Evolutionary conservation across 1,140 invertebrate species (phyloP), one percentile per base, ranked within the genome.

Genomic region (Lucilia sericata): DNA sequence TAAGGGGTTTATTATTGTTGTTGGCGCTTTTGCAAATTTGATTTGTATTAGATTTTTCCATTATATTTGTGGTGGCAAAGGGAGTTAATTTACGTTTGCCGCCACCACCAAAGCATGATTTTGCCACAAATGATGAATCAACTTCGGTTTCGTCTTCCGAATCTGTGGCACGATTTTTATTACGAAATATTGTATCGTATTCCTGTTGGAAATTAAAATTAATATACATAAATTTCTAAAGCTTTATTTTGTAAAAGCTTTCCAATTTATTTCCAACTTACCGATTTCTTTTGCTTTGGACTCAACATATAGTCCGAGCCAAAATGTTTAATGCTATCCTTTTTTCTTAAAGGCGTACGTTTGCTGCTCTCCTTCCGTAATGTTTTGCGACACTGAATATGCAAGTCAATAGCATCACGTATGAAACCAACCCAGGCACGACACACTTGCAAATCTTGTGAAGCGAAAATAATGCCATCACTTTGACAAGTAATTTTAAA

Each of bases 361-460:
- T 93, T 92, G 84, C 94, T 94, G 55, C 93, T 94, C 82, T 93
- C 93, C 86, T 94, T 94, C 51, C 93, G 88, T 51, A 94, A 88
- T 25, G 94, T 94, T 86, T 93, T 93, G 76, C 93, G 91, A 84
- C 93, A 93, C 85, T 93, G 92, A 2, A 92, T 88, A 85, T 93
- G 93, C 87, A 92, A 90, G 74, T 92, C 91, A 84, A 94, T 93
- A 55, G 94, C 91, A 84, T 91, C 90, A 84, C 93, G 91, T 55
- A 94, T 91, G 21, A 91, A 91, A 65, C 91, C 86, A 80, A 94
- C 92, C 94, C 94, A 94, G 30, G 88, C 90, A 75, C 92, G 90
- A 9, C 92, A 92, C 74, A 93, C 91, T 25, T 91, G 88, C 4
- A 92, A 90, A 85, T 92, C 92, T 82, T 93, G 91, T 21, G 93